phyloP scores from a whole-genome alignment of 2,888 invertebrate genomes.

The Balanococcus diminutus region DNA sequence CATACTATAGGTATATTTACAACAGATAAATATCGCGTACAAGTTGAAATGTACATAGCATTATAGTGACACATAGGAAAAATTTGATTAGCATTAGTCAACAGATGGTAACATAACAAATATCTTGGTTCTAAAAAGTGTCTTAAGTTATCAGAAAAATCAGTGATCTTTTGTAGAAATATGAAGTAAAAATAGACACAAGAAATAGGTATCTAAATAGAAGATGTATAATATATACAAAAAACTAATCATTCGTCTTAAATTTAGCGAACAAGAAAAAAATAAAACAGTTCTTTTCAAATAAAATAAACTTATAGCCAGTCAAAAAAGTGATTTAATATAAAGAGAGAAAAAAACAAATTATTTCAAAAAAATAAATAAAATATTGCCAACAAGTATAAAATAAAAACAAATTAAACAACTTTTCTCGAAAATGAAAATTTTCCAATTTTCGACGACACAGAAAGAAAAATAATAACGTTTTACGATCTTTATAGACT shows the following conservation, averaged over 20 bases:
- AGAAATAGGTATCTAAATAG: not conserved
- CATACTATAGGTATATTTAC: not conserved
- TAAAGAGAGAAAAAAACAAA: constrained; percentile 12
- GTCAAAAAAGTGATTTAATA: not conserved
- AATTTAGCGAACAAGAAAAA: not conserved
- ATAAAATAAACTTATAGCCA: constrained; percentile 24
- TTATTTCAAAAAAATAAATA: constrained; percentile 28
- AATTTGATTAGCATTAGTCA: constrained; percentile 33
- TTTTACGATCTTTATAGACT: not conserved
- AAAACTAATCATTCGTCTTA: not conserved
- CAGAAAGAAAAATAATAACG: not conserved
- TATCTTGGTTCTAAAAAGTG: not conserved
- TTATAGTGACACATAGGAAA: not conserved
- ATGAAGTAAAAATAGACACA: not conserved
- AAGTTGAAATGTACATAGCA: not conserved
- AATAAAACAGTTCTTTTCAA: not conserved
- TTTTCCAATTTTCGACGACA: not conserved
- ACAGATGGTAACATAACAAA: constrained; percentile 34
- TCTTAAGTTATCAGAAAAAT: not conserved
- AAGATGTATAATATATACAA: not conserved
- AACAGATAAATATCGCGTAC: constrained; percentile 8
- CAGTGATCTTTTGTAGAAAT: not conserved
- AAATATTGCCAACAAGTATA: constrained; percentile 35
- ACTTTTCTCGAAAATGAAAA: not conserved
- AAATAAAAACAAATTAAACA: constrained; percentile 40